Conservation (phyloP, 2,113 vertebrate genomes). For the Heterochromis multidens region DNA sequence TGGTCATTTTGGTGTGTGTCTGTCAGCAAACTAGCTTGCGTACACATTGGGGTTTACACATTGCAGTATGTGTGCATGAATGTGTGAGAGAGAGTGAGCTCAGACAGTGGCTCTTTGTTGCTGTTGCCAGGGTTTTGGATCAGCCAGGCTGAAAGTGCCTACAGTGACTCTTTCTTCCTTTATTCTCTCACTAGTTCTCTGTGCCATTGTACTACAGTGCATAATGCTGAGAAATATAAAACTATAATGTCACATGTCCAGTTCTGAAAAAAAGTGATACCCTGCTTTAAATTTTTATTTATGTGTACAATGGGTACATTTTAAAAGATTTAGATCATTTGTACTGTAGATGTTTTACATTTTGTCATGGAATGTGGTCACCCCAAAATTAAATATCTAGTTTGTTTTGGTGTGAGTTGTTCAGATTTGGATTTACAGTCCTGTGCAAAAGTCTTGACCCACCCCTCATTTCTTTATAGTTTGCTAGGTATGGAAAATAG, state of each 20-base stretch:
- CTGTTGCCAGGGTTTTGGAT: slow-evolving; percentile 47
- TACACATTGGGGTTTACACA: not conserved
- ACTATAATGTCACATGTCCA: not conserved
- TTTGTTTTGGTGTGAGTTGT: not conserved
- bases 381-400: not conserved
- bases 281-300: not conserved
- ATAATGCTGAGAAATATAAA: not conserved
- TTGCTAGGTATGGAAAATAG: not conserved
- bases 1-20: not conserved
- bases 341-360: not conserved
- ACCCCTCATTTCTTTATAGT: too few relatives aligned
- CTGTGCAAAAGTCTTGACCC: too few relatives aligned
- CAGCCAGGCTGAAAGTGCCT: slow-evolving; percentile 30
- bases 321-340: not conserved
- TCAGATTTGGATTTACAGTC: too few relatives aligned
- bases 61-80: slow-evolving; percentile 12
- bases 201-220: not conserved
- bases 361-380: not conserved
- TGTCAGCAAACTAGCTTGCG: not conserved
- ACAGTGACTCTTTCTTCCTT: slow-evolving; percentile 39
- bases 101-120: slow-evolving; percentile 60
- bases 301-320: not conserved
- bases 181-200: slow-evolving; percentile 17
- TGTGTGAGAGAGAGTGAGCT: not conserved
- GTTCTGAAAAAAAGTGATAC: not conserved